A percentile compares a stretch with the other conserved stretches of the same genome.
Evolutionary conservation across 1,140 invertebrate species (phyloP).

Genomic region (Apis dorsata): DNA sequence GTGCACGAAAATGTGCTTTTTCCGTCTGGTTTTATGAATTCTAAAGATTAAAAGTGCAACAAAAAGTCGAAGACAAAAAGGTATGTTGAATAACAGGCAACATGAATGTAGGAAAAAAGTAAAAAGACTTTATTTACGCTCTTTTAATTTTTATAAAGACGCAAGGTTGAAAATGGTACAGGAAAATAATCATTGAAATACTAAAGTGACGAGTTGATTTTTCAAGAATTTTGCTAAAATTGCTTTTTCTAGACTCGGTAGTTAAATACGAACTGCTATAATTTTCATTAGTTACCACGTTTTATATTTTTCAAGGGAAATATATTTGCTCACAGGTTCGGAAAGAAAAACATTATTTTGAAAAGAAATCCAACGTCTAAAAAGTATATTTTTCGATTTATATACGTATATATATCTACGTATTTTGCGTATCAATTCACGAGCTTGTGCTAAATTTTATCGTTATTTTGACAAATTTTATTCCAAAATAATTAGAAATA

Average conservation of each 20-base stretch:
- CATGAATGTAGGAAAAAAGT: not conserved
- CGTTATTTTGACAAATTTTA: too few relatives aligned
- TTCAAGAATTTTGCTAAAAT: slow-evolving; percentile 17
- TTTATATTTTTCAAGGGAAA: not conserved
- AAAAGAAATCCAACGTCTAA: not conserved
- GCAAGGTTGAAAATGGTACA: not conserved
- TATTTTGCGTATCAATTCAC: too few relatives aligned
- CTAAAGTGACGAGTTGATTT: not conserved
- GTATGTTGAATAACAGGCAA: slow-evolving; percentile 5
- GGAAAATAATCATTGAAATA: not conserved
- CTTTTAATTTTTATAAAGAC: slow-evolving; percentile 34
- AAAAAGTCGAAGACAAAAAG: not conserved
- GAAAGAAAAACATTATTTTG: not conserved
- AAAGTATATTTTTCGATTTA: not conserved
- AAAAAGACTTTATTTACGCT: slow-evolving; percentile 19
- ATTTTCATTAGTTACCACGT: not conserved
- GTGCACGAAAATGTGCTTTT: not conserved
- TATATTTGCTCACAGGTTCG: not conserved
- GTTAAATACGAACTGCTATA: not conserved
- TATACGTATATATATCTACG: not conserved
- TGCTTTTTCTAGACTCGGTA: not conserved
- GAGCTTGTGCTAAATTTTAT: too few relatives aligned
- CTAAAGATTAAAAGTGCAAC: not conserved
- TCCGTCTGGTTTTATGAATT: not conserved
- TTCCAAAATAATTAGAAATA: too few relatives aligned